Evolutionary conservation across 2,888 invertebrate genomes (phyloP).

Genomic region (Thumatha senex): DNA sequence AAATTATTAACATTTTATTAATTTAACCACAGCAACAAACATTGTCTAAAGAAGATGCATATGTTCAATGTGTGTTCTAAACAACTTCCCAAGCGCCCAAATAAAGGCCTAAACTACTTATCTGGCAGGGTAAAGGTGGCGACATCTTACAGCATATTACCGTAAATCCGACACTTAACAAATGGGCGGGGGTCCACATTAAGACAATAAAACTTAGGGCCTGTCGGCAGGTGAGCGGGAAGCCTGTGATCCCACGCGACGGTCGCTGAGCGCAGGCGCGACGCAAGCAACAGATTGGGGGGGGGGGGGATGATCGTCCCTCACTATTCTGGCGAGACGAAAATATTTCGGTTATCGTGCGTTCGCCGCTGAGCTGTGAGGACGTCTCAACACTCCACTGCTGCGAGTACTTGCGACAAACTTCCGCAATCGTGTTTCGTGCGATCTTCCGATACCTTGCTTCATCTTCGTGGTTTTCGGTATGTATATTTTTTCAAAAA

Average conservation of each 20-base stretch:
- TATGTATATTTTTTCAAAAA: conserved; percentile 23
- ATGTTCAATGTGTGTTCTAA: too few species aligned
- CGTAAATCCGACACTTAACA: conserved; percentile 20
- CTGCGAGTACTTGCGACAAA: conserved; percentile 16
- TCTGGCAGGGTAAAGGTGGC: background rate
- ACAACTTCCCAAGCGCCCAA: background rate
- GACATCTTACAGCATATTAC: conserved; percentile 9
- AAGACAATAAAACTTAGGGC: conserved; percentile 23
- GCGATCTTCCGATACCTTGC: conserved; percentile 26
- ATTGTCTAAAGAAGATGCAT: background rate
- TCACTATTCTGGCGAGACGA: conserved; percentile 22
- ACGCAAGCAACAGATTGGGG: conserved; percentile 62
- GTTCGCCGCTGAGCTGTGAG: conserved; percentile 22
- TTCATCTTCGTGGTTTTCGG: conserved; percentile 29
- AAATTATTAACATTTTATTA: too few species aligned
- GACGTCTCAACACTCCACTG: conserved; percentile 26
- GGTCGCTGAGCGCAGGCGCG: conserved; percentile 51
- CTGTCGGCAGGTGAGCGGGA: conserved; percentile 31
- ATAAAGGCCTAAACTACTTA: background rate
- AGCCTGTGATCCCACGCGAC: conserved; percentile 13
- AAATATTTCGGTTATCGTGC: conserved; percentile 10
- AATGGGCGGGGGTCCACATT: conserved; percentile 33
- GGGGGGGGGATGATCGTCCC: conserved; percentile 25
- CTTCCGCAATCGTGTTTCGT: conserved; percentile 19
- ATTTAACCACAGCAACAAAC: too few species aligned